A percentile compares a stretch with the other conserved stretches of the same genome.
Conservation (phyloP, 2,888 invertebrate genomes). For the Plusia festucae region DNA sequence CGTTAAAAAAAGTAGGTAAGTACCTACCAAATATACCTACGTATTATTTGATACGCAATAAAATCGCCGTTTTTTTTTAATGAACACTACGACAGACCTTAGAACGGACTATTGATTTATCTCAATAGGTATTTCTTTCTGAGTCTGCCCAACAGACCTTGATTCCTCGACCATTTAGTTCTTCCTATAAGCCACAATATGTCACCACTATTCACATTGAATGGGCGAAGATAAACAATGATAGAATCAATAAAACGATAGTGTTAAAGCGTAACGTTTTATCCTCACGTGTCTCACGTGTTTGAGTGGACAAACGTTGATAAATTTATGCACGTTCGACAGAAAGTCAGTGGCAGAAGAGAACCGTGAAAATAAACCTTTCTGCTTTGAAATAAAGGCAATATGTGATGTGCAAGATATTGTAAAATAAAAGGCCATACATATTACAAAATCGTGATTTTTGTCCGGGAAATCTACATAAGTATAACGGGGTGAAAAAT, state of each 20-base stretch:
- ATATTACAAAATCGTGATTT: too few species aligned
- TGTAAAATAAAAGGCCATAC: too few species aligned
- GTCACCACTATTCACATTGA: background rate
- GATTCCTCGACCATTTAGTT: background rate
- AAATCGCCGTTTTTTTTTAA: too few species aligned
- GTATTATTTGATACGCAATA: too few species aligned
- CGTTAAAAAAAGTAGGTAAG: too few species aligned
- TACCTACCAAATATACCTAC: too few species aligned
- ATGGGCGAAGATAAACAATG: background rate
- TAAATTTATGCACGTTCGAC: background rate
- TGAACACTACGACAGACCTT: too few species aligned
- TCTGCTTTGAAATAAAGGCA: background rate
- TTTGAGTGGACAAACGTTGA: background rate
- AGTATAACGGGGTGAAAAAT: too few species aligned
- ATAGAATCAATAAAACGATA: slow-evolving; percentile 4
- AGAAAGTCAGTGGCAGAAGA: background rate
- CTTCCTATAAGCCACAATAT: background rate
- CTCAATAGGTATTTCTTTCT: background rate
- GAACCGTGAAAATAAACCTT: background rate
- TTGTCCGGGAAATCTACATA: too few species aligned
- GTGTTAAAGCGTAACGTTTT: background rate
- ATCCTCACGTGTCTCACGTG: background rate
- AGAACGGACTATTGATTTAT: background rate
- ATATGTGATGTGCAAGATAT: too few species aligned
- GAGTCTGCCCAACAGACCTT: background rate